Evolutionary conservation across 2,113 vertebrate genomes (phyloP).

Genomic region (Thalassarche chlororhynchos): DNA sequence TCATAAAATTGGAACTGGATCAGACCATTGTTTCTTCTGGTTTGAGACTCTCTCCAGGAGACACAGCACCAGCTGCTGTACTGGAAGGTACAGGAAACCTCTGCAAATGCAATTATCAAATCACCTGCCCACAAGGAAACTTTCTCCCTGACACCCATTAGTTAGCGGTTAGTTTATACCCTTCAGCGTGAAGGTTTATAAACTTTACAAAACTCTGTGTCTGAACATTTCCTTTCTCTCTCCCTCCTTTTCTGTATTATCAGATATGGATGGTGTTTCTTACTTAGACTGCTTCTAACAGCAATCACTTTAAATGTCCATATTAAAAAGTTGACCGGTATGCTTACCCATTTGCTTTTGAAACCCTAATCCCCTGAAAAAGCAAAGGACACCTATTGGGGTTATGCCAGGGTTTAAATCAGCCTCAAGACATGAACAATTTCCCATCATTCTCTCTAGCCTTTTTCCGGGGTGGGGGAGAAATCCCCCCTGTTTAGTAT

Average conservation of each 20-base stretch:
- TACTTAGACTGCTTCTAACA: background rate
- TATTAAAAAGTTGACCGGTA: background rate
- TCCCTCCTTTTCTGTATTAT: background rate
- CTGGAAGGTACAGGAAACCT: background rate
- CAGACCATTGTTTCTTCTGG: background rate
- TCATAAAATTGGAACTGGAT: background rate
- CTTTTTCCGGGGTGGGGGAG: background rate
- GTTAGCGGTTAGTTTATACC: background rate
- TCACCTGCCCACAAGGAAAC: background rate
- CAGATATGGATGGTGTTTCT: background rate
- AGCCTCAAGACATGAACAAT: background rate
- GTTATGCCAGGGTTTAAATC: background rate
- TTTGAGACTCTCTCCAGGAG: background rate
- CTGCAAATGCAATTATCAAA: background rate
- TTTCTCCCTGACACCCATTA: background rate
- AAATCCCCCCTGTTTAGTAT: background rate
- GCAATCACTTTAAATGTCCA: background rate
- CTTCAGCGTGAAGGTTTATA: background rate
- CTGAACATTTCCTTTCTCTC: background rate
- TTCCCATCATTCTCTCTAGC: background rate
- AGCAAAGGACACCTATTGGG: background rate
- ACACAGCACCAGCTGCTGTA: background rate
- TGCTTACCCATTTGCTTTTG: background rate
- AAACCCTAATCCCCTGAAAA: background rate
- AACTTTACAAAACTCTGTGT: background rate